Evolutionary conservation across 1,140 invertebrate species (phyloP), one percentile per base, ranked within the genome.

Genomic region (Bombus waltoni): DNA sequence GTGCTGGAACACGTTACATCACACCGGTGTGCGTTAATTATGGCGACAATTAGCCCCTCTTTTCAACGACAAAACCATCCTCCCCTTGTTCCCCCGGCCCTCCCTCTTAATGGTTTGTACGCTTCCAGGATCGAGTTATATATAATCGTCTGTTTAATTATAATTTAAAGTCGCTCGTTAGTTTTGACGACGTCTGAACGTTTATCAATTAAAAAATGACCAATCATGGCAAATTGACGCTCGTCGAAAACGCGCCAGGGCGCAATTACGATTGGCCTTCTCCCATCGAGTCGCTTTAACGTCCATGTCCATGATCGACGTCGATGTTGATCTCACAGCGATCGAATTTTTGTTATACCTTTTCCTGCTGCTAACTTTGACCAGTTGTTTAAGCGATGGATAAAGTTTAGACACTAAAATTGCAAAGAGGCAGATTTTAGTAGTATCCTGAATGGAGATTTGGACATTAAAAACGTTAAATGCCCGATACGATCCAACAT

Each of bases 11-110:
- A 40, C 66, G 83, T 89, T 88, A 66, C 88, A 59, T 88, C 88
- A 85, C 80, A 65, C 68, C 70, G 42, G 62, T 22, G 73, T 47
- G 77, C 74, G 83, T 88, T 89, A 89, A 89, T 89, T 88, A 86
- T 47, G 68, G n/a, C 80, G 35, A 73, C 88, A 77, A 88, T 89
- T 89, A 89, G 74, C 83, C 84, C 47, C 73, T 42, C 79, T 78
- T 53, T 88, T 85, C 66, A 22, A 65, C 47, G 3, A 25, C 66
- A 76, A 40, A 42, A 47, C 22, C 28, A 32, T 47, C 59, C 42
- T 28, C 32, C 44, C 47, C 40, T 44, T 53, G 47, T 53, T 53
- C 22, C 47, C 18, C 18, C 18, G 32, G 32, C 47, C 13, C 18
- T 32, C 32, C 32, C 25, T 28, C 35, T 74, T 65, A 11, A 65